Conservation (phyloP, 92 coral and sea anemone species). For the Galaxea fascicularis region DNA sequence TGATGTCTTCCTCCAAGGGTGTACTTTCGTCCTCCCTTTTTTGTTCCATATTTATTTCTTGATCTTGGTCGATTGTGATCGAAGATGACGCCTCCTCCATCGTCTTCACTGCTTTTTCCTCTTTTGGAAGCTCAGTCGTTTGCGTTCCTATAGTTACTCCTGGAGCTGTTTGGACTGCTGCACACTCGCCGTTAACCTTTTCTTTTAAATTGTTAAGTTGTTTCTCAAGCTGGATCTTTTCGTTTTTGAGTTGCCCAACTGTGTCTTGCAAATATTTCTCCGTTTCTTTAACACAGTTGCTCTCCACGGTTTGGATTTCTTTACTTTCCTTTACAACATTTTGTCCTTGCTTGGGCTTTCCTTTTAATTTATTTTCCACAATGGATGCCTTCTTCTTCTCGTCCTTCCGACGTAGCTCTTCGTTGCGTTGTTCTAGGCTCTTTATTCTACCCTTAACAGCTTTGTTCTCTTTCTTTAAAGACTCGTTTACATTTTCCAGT, state of each 20-base stretch:
- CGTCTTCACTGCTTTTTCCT: background rate
- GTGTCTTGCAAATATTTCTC: conserved; percentile 22
- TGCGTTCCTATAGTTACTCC: conserved; percentile 5
- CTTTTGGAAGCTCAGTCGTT: conserved; percentile 6
- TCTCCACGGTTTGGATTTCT: conserved; percentile 17
- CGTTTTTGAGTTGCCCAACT: conserved; percentile 19
- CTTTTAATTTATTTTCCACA: conserved; percentile 30
- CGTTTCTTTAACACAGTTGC: background rate
- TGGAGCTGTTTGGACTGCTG: background rate
- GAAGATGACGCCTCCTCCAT: background rate
- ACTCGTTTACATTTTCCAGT: conserved; percentile 64
- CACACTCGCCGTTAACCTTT: background rate
- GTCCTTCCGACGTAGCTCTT: conserved; percentile 31
- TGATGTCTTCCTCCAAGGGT: conserved; percentile 7
- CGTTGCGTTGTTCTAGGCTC: conserved; percentile 51
- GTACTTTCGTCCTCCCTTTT: background rate
- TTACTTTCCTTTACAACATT: conserved; percentile 22
- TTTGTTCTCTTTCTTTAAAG: conserved; percentile 62
- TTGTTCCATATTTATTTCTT: conserved; percentile 15
- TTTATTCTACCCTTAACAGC: conserved; percentile 49
- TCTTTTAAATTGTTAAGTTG: conserved; percentile 1
- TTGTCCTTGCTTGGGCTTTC: conserved; percentile 23
- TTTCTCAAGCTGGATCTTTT: conserved; percentile 17
- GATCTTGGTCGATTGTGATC: background rate
- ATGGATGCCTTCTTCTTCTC: conserved; percentile 17